Evolutionary conservation across 92 coral and sea anemone species (phyloP), one percentile per base, ranked within the genome.

Genomic region (Epizoanthus stellaris): DNA sequence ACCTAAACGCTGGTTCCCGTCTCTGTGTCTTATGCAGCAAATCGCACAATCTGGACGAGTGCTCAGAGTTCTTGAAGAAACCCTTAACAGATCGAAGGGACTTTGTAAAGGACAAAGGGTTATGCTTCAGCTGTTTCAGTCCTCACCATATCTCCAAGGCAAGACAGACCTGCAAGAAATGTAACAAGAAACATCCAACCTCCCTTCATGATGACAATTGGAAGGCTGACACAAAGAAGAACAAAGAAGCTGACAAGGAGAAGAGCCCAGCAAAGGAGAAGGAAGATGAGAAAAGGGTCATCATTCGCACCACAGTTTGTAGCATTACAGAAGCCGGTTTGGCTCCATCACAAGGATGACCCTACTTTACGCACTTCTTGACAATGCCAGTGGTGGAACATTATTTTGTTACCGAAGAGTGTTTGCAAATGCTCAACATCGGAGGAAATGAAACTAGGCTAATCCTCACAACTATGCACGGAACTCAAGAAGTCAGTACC

Each of bases 111-210:
- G 72, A 77, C 53, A 89, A 91, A 23, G 90, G 90, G 23, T 64
- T 85, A 67, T 89, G 95, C 38, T 86, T 80, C 77, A 84, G 87
- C 12, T 93, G 93, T 56, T 71, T 77, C 53, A 65, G 88, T 10
- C 86, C 66, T 17, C 82, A 67, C 14, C 94, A 93, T 60, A 73
- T 93, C 9, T 86, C 93, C 54, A 93, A 80, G 67, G 61, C 74
- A 38, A 87, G 82, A 42, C 82, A 77, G 71, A 49, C 76, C 42
- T 77, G 70, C 15, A 73, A 88, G 77, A 82, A 59, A 11, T 93
- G 94, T 70, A 89, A 71, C 43, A 91, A 91, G 88, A 80, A 75
- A 53, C 94, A 93, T 54, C 93, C 97, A 9, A 86, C 97, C 2
- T 79, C 92, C 45, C 70, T 93, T 34, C 94, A 88, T 30, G 90